Evolutionary conservation across 2,797 vertebrate species (phyloP).

Genomic region (Phaenicophaeus curvirostris): DNA sequence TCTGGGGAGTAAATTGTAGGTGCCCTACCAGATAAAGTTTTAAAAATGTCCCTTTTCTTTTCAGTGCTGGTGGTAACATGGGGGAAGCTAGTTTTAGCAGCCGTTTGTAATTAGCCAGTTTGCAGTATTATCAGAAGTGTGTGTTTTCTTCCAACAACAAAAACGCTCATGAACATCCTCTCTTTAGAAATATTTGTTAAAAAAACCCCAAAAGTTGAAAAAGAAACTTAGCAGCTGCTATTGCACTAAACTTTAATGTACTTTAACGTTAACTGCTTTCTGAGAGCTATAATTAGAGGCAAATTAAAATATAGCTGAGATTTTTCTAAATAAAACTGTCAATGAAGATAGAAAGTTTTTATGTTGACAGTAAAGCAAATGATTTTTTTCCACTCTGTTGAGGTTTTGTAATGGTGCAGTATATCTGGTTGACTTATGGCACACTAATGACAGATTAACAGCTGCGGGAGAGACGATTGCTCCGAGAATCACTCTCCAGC

Average conservation of each 20-base stretch:
- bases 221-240: slow-evolving; percentile 53
- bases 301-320: slow-evolving; percentile 72
- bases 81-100: slow-evolving; percentile 24
- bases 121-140: slow-evolving; percentile 20
- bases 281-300: slow-evolving; percentile 65
- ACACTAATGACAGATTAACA: slow-evolving; percentile 59
- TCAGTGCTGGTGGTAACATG: background rate
- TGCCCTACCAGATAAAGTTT: background rate
- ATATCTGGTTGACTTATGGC: slow-evolving; percentile 69
- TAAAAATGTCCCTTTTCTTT: background rate
- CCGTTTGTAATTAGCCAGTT: slow-evolving; percentile 39
- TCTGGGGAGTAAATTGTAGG: background rate
- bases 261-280: slow-evolving; percentile 33
- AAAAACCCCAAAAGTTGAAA: slow-evolving; percentile 32
- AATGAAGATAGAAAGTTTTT: slow-evolving; percentile 71
- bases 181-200: slow-evolving; percentile 52
- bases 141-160: background rate
- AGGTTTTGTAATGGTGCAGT: slow-evolving; percentile 57
- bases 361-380: slow-evolving; percentile 73
- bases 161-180: background rate
- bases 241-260: slow-evolving; percentile 47
- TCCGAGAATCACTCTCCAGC: slow-evolving; percentile 27
- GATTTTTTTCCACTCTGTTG: slow-evolving; percentile 68
- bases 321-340: slow-evolving; percentile 77
- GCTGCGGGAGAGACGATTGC: slow-evolving; percentile 16